Evolutionary conservation across 2,888 invertebrate species (phyloP).

Genomic region (Nebria brevicollis): DNA sequence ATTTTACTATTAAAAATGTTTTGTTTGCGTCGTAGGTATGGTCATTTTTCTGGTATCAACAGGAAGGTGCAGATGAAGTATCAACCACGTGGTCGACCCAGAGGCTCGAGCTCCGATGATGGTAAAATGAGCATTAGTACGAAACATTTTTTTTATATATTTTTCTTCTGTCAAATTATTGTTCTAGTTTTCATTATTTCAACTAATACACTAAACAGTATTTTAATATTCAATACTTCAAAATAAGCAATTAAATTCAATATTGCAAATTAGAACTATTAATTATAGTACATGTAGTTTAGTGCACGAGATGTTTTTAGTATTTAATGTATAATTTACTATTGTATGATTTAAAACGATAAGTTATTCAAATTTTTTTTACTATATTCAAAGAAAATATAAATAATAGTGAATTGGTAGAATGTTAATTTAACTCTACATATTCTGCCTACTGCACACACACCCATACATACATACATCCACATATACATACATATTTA

Average conservation of each 20-base stretch:
- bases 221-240: not conserved
- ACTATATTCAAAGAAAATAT: too few species aligned
- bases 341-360: not conserved
- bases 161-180: slow-evolving; percentile 13
- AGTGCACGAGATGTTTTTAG: not conserved
- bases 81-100: slow-evolving; percentile 92
- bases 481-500: slow-evolving; percentile 1
- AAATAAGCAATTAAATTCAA: not conserved
- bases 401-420: too few species aligned
- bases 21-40: slow-evolving; percentile 76
- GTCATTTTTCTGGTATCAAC: slow-evolving; percentile 99
- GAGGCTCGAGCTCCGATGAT: slow-evolving; percentile 93
- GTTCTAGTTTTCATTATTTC: not conserved
- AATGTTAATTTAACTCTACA: too few species aligned
- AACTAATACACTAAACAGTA: not conserved
- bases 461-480: not conserved
- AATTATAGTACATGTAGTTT: not conserved
- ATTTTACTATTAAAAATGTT: not conserved
- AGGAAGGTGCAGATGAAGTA: slow-evolving; percentile 99
- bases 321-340: not conserved
- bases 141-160: slow-evolving; percentile 51
- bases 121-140: slow-evolving; percentile 71
- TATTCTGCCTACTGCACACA: not conserved
- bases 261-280: not conserved
- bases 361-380: not conserved